Evolutionary conservation across 2,113 vertebrate genomes (phyloP), one percentile per base, ranked within the genome.

Genomic region (Brachypodius melanocephalos): DNA sequence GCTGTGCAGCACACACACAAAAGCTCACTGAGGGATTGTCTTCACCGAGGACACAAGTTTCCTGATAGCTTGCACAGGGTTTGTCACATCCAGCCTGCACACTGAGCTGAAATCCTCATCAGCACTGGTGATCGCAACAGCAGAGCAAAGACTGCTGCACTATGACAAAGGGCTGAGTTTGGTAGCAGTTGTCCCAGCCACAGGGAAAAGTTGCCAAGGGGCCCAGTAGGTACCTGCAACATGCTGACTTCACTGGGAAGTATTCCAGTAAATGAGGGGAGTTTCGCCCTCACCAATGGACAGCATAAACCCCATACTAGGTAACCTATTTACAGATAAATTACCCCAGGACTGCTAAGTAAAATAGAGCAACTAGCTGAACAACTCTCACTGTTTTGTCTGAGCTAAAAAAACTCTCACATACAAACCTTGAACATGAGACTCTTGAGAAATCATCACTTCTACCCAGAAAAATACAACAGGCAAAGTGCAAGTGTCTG

Each of bases 1-100:
- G 32, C 42, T 2, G 0, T 31, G 82, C 72, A 69, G 63, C 4
- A 6, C 3, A 2, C 4, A 3, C 25, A 63, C 40, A 46, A 31
- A 73, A 88, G 31, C 38, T 81, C 8, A 0, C 32, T 57, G 49
- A n/a, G 29, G 20, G 42, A 46, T 76, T 9, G 0, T n/a, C 14
- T 48, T 61, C 57, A 68, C 26, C 0, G 0, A 77, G 43, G 61
- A 58, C 38, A 40, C n/a, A 2, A 0, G 4, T 22, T 13, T 89
- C 45, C 48, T 48, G 43, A 19, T 48, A 43, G 43, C 21, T 78
- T 67, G 31, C 24, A 36, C 18, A 48, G 61, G 31, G 48, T 51
- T 81, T 65, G 28, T 81, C 58, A 51, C 52, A 46, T 32, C 51
- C 61, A 94, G 65, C 10, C 32, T 25, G 17, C 0, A 0, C 25